Percentiles rank a stretch among this genome's conserved stretches.
Evolutionary conservation across 1,140 invertebrate genomes (phyloP).

Genomic region (Leptopilina clavipes): DNA sequence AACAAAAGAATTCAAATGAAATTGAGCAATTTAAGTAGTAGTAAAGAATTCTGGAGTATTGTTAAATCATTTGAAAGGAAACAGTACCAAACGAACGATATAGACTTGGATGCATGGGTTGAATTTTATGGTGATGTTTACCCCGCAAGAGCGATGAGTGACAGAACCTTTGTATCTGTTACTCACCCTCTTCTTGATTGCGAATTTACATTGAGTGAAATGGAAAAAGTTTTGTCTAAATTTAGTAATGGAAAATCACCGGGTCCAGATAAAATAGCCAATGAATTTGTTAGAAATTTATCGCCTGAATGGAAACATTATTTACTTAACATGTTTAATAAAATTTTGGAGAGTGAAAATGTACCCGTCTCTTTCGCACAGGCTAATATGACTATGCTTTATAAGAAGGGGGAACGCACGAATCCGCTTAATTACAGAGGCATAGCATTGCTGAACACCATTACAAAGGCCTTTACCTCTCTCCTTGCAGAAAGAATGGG

Average conservation of each 20-base stretch:
- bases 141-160: neutral
- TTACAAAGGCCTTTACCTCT: neutral
- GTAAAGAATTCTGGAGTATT: neutral
- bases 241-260: neutral
- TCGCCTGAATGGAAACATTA: neutral
- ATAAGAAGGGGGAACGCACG: conserved; percentile 17
- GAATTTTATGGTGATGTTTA: neutral
- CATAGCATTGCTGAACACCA: neutral
- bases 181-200: neutral
- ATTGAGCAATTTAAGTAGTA: neutral
- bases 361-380: neutral
- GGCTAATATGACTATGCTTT: conserved; percentile 3
- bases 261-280: conserved; percentile 5
- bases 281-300: neutral
- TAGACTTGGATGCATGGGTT: neutral
- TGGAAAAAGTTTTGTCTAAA: neutral
- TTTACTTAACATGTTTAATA: conserved; percentile 4
- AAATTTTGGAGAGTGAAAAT: neutral
- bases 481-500: neutral
- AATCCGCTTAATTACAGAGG: conserved; percentile 29
- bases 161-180: neutral
- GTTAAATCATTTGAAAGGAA: neutral
- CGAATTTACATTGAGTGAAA: neutral
- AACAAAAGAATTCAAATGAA: too few relatives aligned
- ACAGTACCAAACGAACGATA: neutral